These are phyloP conservation scores for Scolopax rusticola DNA, from an alignment of 2,797 vertebrate species.

Conservation along the genomic window DNA sequence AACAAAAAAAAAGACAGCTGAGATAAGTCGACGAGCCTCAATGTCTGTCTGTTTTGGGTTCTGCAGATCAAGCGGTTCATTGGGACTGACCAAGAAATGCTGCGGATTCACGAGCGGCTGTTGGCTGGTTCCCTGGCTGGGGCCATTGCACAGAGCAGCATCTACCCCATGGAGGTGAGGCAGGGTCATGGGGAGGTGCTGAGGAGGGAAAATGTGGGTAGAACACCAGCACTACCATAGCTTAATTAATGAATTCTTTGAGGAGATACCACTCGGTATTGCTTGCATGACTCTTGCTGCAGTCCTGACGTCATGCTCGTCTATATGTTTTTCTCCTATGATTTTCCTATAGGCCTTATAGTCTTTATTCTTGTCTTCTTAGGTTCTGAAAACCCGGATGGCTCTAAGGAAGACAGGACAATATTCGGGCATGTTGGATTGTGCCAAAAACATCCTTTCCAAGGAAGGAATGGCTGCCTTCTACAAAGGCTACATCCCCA, in stretches of 20 bases:
- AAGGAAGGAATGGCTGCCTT: slow-evolving; percentile 91
- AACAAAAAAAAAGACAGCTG: not conserved
- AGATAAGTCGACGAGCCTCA: not conserved
- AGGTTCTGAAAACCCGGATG: slow-evolving; percentile 96
- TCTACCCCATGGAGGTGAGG: slow-evolving; percentile 98
- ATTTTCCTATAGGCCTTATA: not conserved
- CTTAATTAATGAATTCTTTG: not conserved
- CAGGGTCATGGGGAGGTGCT: not conserved
- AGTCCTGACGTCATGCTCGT: not conserved
- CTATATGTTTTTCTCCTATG: not conserved
- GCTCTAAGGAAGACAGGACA: slow-evolving; percentile 93
- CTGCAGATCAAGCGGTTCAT: slow-evolving; percentile 93
- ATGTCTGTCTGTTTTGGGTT: not conserved
- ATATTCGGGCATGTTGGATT: slow-evolving; percentile 88
- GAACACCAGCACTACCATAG: not conserved
- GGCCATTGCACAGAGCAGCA: slow-evolving; percentile 94
- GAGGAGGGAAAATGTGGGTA: not conserved
- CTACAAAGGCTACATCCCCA: slow-evolving; percentile 96
- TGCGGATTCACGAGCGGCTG: slow-evolving; percentile 91
- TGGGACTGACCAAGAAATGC: slow-evolving; percentile 90
- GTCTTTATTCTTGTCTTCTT: not conserved
- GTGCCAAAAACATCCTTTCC: slow-evolving; percentile 88
- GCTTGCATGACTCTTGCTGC: not conserved
- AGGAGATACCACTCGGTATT: not conserved
- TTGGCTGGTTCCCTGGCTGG: slow-evolving; percentile 93